phyloP scores from a whole-genome alignment of 1,140 invertebrate species.

The Zaprionus camerounensis region DNA sequence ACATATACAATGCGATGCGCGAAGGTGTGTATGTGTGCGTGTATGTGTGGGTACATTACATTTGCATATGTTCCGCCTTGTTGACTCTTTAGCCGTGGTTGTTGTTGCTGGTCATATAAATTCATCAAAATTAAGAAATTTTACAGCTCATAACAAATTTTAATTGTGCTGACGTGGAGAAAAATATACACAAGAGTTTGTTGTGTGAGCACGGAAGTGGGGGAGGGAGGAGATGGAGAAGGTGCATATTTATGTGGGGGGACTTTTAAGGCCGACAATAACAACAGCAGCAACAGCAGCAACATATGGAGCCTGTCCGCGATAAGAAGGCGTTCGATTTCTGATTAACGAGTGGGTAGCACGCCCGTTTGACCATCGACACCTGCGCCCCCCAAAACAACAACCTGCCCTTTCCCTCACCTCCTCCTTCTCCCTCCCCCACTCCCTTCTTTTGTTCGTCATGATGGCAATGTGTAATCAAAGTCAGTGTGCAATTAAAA shows the following conservation, averaged over 20 bases:
- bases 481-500: slow-evolving; percentile 63
- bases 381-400: slow-evolving; percentile 42
- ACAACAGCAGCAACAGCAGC: slow-evolving; percentile 12
- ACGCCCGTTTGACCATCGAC: slow-evolving; percentile 51
- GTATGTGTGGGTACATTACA: slow-evolving; percentile 18
- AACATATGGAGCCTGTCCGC: slow-evolving; percentile 47
- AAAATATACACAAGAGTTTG: slow-evolving; percentile 18
- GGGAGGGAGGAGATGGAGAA: not conserved
- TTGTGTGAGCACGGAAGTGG: not conserved
- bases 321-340: slow-evolving; percentile 66
- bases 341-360: slow-evolving; percentile 55
- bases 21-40: not conserved
- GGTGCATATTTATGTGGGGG: slow-evolving; percentile 20
- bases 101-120: slow-evolving; percentile 55
- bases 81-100: slow-evolving; percentile 36
- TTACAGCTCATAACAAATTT: slow-evolving; percentile 76
- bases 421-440: no score
- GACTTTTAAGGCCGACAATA: slow-evolving; percentile 33
- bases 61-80: slow-evolving; percentile 35
- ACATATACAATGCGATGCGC: not conserved
- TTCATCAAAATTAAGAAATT: slow-evolving; percentile 78
- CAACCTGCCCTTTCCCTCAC: not conserved
- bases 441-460: not conserved
- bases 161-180: slow-evolving; percentile 65
- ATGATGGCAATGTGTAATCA: slow-evolving; percentile 47